Evolutionary conservation across 2,113 vertebrate genomes (phyloP).

Genomic region (Oryzias javanicus): DNA sequence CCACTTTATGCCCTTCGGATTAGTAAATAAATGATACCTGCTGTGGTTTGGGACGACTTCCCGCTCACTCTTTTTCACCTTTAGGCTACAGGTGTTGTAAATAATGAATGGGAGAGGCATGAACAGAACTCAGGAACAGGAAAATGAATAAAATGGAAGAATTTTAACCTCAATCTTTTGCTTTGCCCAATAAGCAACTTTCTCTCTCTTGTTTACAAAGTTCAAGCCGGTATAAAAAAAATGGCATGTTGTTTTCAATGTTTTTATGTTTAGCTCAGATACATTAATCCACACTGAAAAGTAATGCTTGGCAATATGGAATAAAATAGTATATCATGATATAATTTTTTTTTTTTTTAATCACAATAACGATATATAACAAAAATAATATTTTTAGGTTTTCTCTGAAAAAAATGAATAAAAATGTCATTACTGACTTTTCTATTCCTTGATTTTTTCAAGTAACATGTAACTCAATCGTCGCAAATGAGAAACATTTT

Average conservation of each 20-base stretch:
- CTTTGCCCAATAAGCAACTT: background rate
- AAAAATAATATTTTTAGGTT: too few relatives aligned
- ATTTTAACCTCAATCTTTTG: background rate
- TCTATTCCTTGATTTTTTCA: too few relatives aligned
- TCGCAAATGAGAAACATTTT: too few relatives aligned
- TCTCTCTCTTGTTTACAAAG: background rate
- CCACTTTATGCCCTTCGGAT: background rate
- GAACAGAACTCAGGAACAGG: background rate
- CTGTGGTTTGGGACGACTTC: background rate
- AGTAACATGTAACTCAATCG: too few relatives aligned
- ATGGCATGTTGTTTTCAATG: background rate
- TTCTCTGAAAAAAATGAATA: too few relatives aligned
- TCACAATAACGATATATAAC: too few relatives aligned
- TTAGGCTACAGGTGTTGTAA: constrained; percentile 16
- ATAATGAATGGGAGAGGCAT: constrained; percentile 1
- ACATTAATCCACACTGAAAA: too few relatives aligned
- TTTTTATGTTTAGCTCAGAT: background rate
- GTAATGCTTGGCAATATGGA: too few relatives aligned
- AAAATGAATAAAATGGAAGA: background rate
- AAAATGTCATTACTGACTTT: too few relatives aligned
- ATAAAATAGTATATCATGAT: too few relatives aligned
- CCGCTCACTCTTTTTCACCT: constrained; percentile 6
- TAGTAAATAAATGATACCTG: constrained; percentile 24
- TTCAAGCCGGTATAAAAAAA: background rate
- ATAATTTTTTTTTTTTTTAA: too few relatives aligned